Evolutionary conservation across 1,140 invertebrate genomes (phyloP).

Genomic region (Zelostemma sp.): DNA sequence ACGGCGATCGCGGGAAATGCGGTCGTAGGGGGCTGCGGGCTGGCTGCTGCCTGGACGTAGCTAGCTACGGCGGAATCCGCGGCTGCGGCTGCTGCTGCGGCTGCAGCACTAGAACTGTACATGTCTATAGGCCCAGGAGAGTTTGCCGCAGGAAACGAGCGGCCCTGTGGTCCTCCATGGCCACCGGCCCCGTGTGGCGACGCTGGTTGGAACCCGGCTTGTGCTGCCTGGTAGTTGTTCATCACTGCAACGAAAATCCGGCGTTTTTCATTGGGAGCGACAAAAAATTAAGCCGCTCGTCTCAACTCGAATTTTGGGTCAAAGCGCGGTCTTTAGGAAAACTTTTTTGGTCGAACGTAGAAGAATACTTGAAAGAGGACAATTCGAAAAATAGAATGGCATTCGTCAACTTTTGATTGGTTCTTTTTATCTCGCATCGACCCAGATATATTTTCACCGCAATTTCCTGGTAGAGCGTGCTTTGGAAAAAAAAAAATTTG

Average conservation of each 20-base stretch:
- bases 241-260: slow-evolving; percentile 80
- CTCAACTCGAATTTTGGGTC: too few relatives aligned
- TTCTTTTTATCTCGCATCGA: too few relatives aligned
- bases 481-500: not conserved
- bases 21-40: slow-evolving; percentile 86
- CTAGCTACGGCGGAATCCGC: slow-evolving; percentile 76
- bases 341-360: too few relatives aligned
- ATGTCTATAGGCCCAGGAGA: slow-evolving; percentile 91
- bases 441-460: not conserved
- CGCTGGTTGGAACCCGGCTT: slow-evolving; percentile 78
- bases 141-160: slow-evolving; percentile 88
- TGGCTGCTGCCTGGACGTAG: slow-evolving; percentile 89
- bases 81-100: slow-evolving; percentile 74
- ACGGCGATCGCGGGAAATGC: slow-evolving; percentile 91
- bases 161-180: slow-evolving; percentile 77
- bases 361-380: too few relatives aligned
- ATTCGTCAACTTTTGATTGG: too few relatives aligned
- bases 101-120: slow-evolving; percentile 84
- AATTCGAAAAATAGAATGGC: too few relatives aligned
- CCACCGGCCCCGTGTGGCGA: slow-evolving; percentile 74
- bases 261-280: slow-evolving; percentile 3
- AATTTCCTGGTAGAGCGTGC: not conserved
- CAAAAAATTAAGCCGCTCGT: not conserved
- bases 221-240: slow-evolving; percentile 90
- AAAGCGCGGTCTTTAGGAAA: too few relatives aligned